These are phyloP conservation scores for Anisognathus igniventris DNA, from an alignment of 2,797 vertebrate species.

Conservation along the genomic window DNA sequence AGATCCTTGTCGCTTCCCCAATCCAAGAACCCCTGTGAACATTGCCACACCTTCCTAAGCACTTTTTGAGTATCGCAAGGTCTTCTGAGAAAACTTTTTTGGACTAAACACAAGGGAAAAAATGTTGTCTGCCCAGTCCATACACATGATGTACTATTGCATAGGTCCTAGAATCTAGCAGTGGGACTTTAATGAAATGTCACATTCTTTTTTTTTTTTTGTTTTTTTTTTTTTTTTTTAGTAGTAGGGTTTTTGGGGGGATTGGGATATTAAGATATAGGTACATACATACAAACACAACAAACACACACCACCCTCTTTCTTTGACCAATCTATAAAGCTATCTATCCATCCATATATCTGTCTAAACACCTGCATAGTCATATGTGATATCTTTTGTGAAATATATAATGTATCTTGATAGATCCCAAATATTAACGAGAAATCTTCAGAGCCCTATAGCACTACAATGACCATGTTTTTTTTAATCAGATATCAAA, in stretches of 20 bases:
- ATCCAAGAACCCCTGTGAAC: no score
- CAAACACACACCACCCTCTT: rapidly evolving
- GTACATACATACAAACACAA: rapidly evolving
- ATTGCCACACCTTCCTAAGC: background rate
- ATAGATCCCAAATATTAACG: background rate
- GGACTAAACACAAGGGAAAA: background rate
- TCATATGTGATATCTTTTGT: background rate
- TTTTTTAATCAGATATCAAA: background rate
- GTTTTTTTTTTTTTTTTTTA: no score
- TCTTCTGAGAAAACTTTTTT: background rate
- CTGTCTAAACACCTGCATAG: background rate
- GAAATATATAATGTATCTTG: background rate
- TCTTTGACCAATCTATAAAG: background rate
- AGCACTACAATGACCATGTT: background rate
- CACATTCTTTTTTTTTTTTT: background rate
- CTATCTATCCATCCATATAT: background rate
- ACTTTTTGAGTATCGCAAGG: background rate
- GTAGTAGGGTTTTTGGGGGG: background rate
- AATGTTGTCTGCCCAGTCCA: background rate
- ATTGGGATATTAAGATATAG: background rate
- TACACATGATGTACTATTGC: background rate
- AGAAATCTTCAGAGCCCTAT: background rate
- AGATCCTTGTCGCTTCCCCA: no score
- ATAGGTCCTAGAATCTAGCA: no score
- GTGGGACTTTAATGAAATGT: background rate